Evolutionary conservation across 2,888 invertebrate genomes (phyloP).

Genomic region (Monoplex corrugatus): DNA sequence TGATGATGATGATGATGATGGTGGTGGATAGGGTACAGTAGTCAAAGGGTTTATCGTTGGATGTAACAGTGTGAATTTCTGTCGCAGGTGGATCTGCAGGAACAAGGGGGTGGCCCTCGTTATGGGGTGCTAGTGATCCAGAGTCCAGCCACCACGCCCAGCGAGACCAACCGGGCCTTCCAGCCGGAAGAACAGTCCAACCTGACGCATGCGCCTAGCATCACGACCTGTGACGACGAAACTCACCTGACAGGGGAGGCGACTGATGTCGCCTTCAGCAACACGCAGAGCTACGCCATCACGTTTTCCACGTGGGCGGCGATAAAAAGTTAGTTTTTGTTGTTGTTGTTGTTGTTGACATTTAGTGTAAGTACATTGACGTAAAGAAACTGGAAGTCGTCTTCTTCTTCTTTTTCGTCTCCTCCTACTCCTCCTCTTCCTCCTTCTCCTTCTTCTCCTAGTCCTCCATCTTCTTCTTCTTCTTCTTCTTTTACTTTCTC

Average conservation of each 20-base stretch:
- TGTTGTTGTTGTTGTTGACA: neutral
- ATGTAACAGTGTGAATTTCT: no score
- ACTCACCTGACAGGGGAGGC: slow-evolving; percentile 40
- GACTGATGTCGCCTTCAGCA: slow-evolving; percentile 54
- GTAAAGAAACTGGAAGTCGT: no score
- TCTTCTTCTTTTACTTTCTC: neutral
- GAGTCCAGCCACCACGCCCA: slow-evolving; percentile 57
- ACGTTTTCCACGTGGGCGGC: slow-evolving; percentile 56
- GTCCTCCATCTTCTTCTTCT: neutral
- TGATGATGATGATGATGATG: no score
- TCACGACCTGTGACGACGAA: slow-evolving; percentile 37
- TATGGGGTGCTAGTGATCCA: slow-evolving; percentile 62
- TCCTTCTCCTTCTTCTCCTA: neutral
- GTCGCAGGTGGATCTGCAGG: slow-evolving; percentile 57
- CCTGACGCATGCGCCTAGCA: slow-evolving; percentile 41
- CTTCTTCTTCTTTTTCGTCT: neutral
- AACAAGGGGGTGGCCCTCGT: slow-evolving; percentile 47
- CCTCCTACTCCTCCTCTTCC: neutral
- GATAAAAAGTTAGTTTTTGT: slow-evolving; percentile 57
- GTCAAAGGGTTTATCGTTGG: no score
- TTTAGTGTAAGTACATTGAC: no score
- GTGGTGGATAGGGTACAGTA: no score
- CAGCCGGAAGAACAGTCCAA: slow-evolving; percentile 33
- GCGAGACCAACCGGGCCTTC: slow-evolving; percentile 51
- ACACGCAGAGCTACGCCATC: slow-evolving; percentile 55